phyloP scores from a whole-genome alignment of 2,113 vertebrate species.

The Xerus inauris region DNA sequence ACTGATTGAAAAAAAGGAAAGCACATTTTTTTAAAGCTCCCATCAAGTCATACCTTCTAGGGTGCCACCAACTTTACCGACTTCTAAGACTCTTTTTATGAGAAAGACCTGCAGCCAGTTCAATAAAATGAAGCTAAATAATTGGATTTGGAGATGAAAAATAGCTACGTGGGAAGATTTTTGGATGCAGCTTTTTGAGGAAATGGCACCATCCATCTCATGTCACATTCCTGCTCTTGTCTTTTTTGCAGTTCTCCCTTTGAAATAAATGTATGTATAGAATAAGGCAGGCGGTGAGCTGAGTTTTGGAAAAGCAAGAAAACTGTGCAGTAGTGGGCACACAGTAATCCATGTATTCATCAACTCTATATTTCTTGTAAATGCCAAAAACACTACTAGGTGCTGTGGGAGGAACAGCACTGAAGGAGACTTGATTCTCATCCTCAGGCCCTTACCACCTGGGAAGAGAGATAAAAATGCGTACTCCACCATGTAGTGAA shows the following conservation, averaged over 20 bases:
- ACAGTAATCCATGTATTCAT: background rate
- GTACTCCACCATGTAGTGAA: background rate
- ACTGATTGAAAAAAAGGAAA: background rate
- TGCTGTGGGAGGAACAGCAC: background rate
- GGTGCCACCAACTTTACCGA: background rate
- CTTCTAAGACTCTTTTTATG: background rate
- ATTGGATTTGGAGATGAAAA: constrained; percentile 31
- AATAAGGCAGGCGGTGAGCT: background rate
- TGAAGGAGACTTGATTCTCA: background rate
- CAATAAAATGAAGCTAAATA: constrained; percentile 47
- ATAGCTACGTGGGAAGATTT: background rate
- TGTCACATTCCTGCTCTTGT: background rate
- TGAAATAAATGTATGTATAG: background rate
- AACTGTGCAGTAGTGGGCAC: background rate
- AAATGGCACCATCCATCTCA: background rate
- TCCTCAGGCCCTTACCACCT: background rate
- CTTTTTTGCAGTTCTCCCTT: background rate
- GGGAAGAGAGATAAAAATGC: background rate
- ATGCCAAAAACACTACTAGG: background rate
- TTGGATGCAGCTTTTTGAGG: background rate
- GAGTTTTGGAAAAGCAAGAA: constrained; percentile 17
- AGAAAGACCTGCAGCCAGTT: constrained; percentile 10
- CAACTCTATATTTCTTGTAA: background rate
- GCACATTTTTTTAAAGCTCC: background rate
- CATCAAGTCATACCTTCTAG: background rate